phyloP scores from a whole-genome alignment of 30 jellyfish, hydroid and myxozoan genomes.

The Mastigias papua region DNA sequence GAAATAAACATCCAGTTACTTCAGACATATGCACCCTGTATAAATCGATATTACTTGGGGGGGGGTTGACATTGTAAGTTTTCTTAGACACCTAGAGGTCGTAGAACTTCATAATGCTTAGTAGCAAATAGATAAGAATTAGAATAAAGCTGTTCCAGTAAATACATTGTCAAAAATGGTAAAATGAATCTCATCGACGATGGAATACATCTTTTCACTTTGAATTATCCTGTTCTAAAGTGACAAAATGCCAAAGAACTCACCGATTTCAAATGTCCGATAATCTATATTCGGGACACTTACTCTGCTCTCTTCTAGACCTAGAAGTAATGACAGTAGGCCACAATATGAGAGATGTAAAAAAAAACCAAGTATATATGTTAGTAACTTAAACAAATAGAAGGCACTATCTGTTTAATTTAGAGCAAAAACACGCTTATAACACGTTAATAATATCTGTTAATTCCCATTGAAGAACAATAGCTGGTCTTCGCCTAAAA shows the following conservation, averaged over 20 bases:
- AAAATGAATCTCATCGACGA: too few species aligned
- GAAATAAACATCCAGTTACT: too few species aligned
- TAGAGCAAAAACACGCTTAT: constrained; percentile 25
- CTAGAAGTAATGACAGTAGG: neutral
- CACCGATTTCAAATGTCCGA: neutral
- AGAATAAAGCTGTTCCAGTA: too few species aligned
- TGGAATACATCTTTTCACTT: neutral
- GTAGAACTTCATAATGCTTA: too few species aligned
- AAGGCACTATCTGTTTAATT: constrained; percentile 10
- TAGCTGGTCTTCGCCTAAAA: constrained; percentile 20
- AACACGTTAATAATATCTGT: constrained; percentile 43
- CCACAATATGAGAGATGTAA: neutral
- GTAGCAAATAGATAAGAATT: too few species aligned
- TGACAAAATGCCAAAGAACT: neutral
- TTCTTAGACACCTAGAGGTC: too few species aligned
- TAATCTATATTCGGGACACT: neutral
- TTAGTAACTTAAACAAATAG: constrained; percentile 3
- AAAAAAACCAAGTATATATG: neutral
- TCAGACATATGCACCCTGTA: too few species aligned
- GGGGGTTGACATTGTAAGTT: too few species aligned
- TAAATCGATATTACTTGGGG: too few species aligned
- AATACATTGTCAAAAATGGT: too few species aligned
- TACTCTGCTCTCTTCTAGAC: neutral
- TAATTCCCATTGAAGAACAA: constrained; percentile 32
- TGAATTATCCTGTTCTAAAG: neutral